Evolutionary conservation across 2,888 invertebrate genomes (phyloP).

Genomic region (Xylophagus ater): DNA sequence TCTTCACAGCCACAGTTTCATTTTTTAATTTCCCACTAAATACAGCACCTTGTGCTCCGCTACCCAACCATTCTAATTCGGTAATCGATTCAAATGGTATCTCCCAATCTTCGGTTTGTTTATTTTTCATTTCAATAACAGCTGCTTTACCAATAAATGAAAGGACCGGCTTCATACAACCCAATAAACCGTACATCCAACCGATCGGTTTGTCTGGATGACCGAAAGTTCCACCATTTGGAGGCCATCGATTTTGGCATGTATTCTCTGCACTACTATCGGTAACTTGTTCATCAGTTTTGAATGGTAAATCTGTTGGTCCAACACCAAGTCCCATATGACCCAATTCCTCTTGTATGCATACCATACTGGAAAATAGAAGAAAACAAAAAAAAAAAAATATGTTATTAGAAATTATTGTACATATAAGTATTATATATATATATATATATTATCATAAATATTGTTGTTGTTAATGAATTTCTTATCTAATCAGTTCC

Average conservation of each 20-base stretch:
- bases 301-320: slow-evolving; percentile 32
- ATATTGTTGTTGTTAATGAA: too few relatives aligned
- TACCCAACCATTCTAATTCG: slow-evolving; percentile 82
- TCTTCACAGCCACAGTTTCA: slow-evolving; percentile 91
- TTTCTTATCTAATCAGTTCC: too few relatives aligned
- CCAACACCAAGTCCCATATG: slow-evolving; percentile 38
- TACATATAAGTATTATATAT: too few relatives aligned
- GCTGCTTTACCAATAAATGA: slow-evolving; percentile 74
- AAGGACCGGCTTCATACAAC: slow-evolving; percentile 79
- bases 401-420: slow-evolving; percentile 5
- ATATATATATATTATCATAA: too few relatives aligned
- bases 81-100: slow-evolving; percentile 83
- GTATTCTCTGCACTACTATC: slow-evolving; percentile 39
- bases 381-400: slow-evolving; percentile 14
- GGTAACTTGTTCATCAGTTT: slow-evolving; percentile 30
- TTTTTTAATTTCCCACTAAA: slow-evolving; percentile 75
- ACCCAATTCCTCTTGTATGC: slow-evolving; percentile 52
- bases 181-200: slow-evolving; percentile 75
- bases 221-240: slow-evolving; percentile 37
- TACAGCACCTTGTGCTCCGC: slow-evolving; percentile 93
- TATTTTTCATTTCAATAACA: slow-evolving; percentile 53
- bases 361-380: slow-evolving; percentile 46
- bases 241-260: slow-evolving; percentile 41
- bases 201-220: slow-evolving; percentile 44
- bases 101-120: slow-evolving; percentile 74